A percentile compares a stretch with the other conserved stretches of the same genome.
Conservation (phyloP, 2,113 vertebrate genomes). For the Gnathonemus longibarbis region DNA sequence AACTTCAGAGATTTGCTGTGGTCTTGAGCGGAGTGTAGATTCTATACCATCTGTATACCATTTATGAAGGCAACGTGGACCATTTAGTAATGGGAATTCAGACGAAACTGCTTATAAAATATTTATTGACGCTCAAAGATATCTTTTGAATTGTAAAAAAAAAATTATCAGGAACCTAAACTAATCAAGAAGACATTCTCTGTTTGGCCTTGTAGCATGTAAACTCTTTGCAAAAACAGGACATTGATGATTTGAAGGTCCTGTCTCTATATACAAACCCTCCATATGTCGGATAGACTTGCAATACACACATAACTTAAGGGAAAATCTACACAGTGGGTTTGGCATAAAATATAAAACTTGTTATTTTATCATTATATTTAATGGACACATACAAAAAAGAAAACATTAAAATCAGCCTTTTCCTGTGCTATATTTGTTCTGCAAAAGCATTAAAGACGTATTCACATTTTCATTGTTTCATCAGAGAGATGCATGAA, state of each 20-base stretch:
- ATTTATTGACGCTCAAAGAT: conserved; percentile 58
- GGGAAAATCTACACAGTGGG: neutral
- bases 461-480: conserved; percentile 1
- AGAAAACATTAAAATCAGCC: neutral
- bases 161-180: neutral
- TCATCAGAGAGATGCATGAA: neutral
- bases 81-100: neutral
- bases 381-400: neutral
- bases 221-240: neutral
- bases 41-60: neutral
- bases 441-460: neutral
- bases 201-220: conserved; percentile 5
- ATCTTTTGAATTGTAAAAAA: conserved; percentile 19
- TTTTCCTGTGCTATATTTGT: neutral
- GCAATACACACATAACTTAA: conserved; percentile 1
- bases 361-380: neutral
- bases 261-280: conserved; percentile 7
- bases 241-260: conserved; percentile 12
- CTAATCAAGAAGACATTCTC: neutral
- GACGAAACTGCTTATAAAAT: conserved; percentile 47
- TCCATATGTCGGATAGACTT: neutral
- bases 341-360: conserved; percentile 6
- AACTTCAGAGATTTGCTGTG: neutral
- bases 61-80: neutral
- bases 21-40: neutral